Conservation (phyloP, 2,888 invertebrate species). For the Tricholauxania praeusta region DNA sequence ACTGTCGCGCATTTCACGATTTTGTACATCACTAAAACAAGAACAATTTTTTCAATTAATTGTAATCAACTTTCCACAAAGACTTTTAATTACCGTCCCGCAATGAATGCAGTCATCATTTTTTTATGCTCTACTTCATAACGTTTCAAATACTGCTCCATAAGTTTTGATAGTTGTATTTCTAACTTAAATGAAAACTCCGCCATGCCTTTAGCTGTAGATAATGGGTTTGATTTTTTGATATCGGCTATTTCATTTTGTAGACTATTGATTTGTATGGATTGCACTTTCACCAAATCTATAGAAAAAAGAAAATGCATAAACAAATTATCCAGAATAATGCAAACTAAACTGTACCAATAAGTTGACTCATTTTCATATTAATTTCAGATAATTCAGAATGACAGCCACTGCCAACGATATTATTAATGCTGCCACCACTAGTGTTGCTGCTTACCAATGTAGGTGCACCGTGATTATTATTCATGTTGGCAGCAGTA, state of each 20-base stretch:
- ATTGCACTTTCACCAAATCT: constrained; percentile 70
- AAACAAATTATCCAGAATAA: neutral
- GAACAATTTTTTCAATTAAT: neutral
- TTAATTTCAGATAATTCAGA: constrained; percentile 54
- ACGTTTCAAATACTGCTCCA: constrained; percentile 66
- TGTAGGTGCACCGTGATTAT: constrained; percentile 43
- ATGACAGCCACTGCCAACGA: constrained; percentile 32
- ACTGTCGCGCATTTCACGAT: constrained; percentile 70
- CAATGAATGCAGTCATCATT: constrained; percentile 62
- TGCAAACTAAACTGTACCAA: constrained; percentile 53
- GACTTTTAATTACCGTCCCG: constrained; percentile 56
- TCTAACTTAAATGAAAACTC: constrained; percentile 65
- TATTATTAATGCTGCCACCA: constrained; percentile 44
- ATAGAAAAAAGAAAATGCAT: constrained; percentile 21
- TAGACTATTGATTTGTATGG: constrained; percentile 69
- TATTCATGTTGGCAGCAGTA: constrained; percentile 44
- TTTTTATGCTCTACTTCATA: constrained; percentile 65
- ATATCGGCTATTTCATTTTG: constrained; percentile 65
- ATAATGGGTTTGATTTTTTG: constrained; percentile 52
- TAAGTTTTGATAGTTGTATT: constrained; percentile 62
- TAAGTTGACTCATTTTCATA: constrained; percentile 61
- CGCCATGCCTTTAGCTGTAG: constrained; percentile 55
- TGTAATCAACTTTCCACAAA: neutral
- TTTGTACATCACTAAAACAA: constrained; percentile 66
- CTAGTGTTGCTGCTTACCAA: constrained; percentile 34